Evolutionary conservation across 2,113 vertebrate species (phyloP).

Genomic region (Corythaeola cristata): DNA sequence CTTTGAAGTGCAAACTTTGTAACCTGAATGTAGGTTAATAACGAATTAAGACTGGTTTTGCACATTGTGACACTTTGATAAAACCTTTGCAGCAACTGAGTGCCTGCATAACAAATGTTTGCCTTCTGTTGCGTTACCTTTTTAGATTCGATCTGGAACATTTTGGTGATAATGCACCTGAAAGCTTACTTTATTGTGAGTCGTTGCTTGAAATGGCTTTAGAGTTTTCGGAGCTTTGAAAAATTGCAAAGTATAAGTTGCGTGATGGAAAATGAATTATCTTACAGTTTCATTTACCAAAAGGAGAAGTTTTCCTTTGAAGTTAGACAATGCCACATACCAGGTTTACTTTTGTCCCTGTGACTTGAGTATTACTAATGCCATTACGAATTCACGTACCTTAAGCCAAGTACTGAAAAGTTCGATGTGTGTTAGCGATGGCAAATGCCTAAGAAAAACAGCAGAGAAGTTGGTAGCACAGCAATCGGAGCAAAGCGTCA

Average conservation of each 20-base stretch:
- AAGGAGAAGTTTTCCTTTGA: neutral
- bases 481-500: fast-evolving
- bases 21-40: neutral
- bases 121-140: neutral
- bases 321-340: neutral
- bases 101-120: neutral
- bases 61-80: neutral
- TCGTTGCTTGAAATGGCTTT: neutral
- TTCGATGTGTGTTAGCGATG: neutral
- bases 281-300: neutral
- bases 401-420: neutral
- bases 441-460: neutral
- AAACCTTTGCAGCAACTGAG: neutral
- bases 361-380: neutral
- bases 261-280: neutral
- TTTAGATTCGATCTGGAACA: neutral
- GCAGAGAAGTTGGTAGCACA: neutral
- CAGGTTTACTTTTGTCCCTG: neutral
- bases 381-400: fast-evolving
- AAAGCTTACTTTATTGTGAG: neutral
- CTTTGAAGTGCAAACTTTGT: neutral
- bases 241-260: neutral
- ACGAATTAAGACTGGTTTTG: neutral
- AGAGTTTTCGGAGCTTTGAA: neutral
- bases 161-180: neutral